phyloP scores from a whole-genome alignment of 1,140 invertebrate species.

The Batillaria attramentaria region DNA sequence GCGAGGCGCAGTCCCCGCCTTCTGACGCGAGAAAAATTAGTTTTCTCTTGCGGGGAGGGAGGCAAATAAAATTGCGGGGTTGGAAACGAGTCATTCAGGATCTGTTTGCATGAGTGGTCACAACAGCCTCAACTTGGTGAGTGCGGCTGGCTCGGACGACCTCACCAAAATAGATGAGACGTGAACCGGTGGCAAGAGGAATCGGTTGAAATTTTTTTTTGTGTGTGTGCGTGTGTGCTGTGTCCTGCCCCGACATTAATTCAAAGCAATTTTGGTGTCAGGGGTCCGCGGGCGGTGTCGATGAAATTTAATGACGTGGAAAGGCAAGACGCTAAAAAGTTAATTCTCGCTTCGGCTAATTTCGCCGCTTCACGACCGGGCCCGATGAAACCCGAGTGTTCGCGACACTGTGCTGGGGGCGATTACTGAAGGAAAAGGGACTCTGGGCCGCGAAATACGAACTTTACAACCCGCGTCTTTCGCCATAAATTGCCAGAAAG shows the following conservation, averaged over 20 bases:
- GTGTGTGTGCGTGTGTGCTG: too few species aligned
- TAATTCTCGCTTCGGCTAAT: conserved; percentile 31
- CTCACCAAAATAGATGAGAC: background rate
- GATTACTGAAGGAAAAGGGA: conserved; percentile 11
- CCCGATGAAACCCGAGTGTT: conserved; percentile 9
- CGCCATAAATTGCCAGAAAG: too few species aligned
- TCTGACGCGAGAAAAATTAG: too few species aligned
- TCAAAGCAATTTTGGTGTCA: conserved; percentile 30
- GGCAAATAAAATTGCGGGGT: too few species aligned
- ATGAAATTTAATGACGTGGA: conserved; percentile 32
- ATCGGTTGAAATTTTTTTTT: background rate
- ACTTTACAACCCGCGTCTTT: too few species aligned
- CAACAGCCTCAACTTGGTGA: too few species aligned
- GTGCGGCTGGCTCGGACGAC: too few species aligned
- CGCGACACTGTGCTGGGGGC: background rate
- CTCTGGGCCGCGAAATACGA: too few species aligned
- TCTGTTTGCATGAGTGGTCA: too few species aligned
- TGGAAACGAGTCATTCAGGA: too few species aligned
- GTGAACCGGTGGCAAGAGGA: background rate
- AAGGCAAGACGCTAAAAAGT: conserved; percentile 31
- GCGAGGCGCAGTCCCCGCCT: too few species aligned
- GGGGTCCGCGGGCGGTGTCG: conserved; percentile 12
- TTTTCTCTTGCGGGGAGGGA: too few species aligned
- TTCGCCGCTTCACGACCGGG: background rate
- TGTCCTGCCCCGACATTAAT: conserved; percentile 24